A percentile compares a stretch with the other conserved stretches of the same genome.
Evolutionary conservation across 1,140 invertebrate species (phyloP).

Genomic region (Dinothrombium tinctorium): DNA sequence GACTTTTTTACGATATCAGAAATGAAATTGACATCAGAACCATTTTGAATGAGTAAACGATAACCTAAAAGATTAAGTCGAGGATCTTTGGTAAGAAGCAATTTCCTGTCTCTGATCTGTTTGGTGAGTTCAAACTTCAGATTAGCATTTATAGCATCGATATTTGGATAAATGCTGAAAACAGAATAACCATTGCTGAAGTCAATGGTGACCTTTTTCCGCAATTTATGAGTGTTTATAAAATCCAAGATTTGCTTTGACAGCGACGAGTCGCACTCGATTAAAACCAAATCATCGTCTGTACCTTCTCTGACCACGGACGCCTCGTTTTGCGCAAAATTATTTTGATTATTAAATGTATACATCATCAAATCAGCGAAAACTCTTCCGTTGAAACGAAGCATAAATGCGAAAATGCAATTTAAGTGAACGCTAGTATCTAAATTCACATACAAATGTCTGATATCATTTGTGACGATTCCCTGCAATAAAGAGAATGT

Average conservation of each 20-base stretch:
- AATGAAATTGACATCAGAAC: background rate
- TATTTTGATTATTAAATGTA: conserved; percentile 24
- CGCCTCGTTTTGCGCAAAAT: background rate
- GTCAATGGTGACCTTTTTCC: conserved; percentile 45
- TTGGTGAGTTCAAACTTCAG: background rate
- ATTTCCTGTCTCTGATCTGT: background rate
- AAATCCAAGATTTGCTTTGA: conserved; percentile 38
- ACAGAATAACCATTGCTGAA: conserved; percentile 31
- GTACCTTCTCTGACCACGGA: background rate
- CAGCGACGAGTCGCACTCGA: conserved; percentile 50
- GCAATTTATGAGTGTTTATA: conserved; percentile 50
- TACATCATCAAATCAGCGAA: conserved; percentile 68
- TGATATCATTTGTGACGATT: conserved; percentile 65
- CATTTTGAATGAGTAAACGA: background rate
- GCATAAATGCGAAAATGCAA: conserved; percentile 50
- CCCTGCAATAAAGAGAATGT: conserved; percentile 36
- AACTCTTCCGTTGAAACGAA: conserved; percentile 61
- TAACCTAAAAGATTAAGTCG: conserved; percentile 9
- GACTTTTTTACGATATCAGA: background rate
- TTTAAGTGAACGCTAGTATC: conserved; percentile 13
- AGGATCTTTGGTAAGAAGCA: conserved; percentile 10
- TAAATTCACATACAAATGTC: conserved; percentile 29
- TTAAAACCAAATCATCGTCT: conserved; percentile 29
- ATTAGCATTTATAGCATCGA: background rate
- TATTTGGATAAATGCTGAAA: conserved; percentile 34